These are phyloP conservation scores for Caenorhabditis zanzibari DNA, from an alignment of 2,888 invertebrate genomes.

Conservation along the genomic window DNA sequence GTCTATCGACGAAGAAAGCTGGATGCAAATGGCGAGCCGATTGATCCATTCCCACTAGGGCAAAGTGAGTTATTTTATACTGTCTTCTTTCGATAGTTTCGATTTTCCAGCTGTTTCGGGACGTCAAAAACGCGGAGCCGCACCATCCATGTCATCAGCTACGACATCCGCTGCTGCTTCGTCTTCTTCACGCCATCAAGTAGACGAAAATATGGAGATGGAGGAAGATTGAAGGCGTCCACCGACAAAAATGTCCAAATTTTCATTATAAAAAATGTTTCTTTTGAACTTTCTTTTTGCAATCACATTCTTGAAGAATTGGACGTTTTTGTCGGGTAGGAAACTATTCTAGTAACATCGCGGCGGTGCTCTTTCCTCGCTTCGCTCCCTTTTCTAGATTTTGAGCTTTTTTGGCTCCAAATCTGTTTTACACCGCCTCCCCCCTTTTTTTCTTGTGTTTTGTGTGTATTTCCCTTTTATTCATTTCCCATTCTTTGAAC, in stretches of 20 bases:
- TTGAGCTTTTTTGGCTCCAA: slow-evolving; percentile 22
- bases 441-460: slow-evolving; percentile 28
- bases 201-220: slow-evolving; percentile 72
- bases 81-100: neutral
- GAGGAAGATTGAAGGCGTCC: slow-evolving; percentile 72
- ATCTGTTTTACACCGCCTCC: slow-evolving; percentile 17
- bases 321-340: slow-evolving; percentile 65
- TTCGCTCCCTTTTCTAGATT: slow-evolving; percentile 32
- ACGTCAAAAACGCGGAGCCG: slow-evolving; percentile 20
- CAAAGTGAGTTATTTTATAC: neutral
- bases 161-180: slow-evolving; percentile 18
- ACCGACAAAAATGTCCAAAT: slow-evolving; percentile 62
- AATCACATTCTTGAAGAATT: slow-evolving; percentile 11
- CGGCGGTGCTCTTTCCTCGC: slow-evolving; percentile 64
- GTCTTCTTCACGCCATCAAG: slow-evolving; percentile 41
- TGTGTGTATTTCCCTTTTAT: neutral
- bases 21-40: slow-evolving; percentile 51
- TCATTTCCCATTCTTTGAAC: slow-evolving; percentile 8
- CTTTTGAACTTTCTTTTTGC: neutral
- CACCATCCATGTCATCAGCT: slow-evolving; percentile 18
- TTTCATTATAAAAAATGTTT: slow-evolving; percentile 18
- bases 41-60: slow-evolving; percentile 1
- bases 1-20: slow-evolving; percentile 70
- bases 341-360: slow-evolving; percentile 54
- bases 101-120: neutral